Conservation (phyloP, 2,888 invertebrate genomes). For the Anthoptus insignis region DNA sequence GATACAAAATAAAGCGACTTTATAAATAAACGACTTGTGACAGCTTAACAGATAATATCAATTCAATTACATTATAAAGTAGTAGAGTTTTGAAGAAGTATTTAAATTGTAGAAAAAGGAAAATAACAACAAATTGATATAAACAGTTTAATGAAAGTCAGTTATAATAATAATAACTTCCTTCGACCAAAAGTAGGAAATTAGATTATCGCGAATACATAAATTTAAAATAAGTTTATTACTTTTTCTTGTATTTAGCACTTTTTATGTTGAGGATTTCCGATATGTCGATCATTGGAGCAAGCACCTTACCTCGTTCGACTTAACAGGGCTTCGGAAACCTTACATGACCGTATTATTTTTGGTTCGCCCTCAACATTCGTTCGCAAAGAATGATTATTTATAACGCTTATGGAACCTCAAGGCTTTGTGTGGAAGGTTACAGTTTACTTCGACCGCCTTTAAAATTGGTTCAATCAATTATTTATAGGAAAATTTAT, state of each 20-base stretch:
- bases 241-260: neutral
- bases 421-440: slow-evolving; percentile 16
- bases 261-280: neutral
- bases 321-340: slow-evolving; percentile 35
- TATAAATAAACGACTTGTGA: too few species aligned
- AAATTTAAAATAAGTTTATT: too few species aligned
- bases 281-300: neutral
- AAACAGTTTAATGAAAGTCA: too few species aligned
- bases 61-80: too few species aligned
- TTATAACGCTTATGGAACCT: slow-evolving; percentile 35
- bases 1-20: too few species aligned
- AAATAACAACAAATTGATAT: too few species aligned
- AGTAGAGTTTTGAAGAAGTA: too few species aligned
- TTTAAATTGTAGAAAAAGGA: too few species aligned
- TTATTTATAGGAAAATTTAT: neutral
- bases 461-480: slow-evolving; percentile 5
- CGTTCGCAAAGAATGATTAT: slow-evolving; percentile 31
- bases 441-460: neutral
- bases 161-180: too few species aligned
- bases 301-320: slow-evolving; percentile 23
- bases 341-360: slow-evolving; percentile 33
- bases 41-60: too few species aligned
- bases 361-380: slow-evolving; percentile 33
- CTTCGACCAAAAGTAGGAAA: too few species aligned
- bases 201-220: too few species aligned